phyloP scores from a whole-genome alignment of 2,888 invertebrate genomes.

The Idaea dimidiata region DNA sequence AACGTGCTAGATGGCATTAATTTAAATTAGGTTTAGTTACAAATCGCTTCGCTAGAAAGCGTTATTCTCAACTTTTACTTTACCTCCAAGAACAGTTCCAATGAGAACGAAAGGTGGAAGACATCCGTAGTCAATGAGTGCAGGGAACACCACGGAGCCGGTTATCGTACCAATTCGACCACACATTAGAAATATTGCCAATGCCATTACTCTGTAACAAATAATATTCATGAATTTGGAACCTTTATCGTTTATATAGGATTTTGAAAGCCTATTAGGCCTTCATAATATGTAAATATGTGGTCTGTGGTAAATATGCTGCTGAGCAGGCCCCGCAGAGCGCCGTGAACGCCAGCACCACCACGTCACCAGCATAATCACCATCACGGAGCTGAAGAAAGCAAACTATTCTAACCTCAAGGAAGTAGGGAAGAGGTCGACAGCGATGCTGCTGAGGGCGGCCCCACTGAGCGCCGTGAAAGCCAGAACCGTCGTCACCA shows the following conservation, averaged over 20 bases:
- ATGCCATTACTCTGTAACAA: constrained; percentile 84
- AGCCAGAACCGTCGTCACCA: constrained; percentile 79
- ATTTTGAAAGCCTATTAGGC: too few species aligned
- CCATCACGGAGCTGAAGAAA: too few species aligned
- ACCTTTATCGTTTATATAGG: too few species aligned
- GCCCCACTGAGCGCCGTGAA: constrained; percentile 80
- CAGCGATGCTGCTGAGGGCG: constrained; percentile 82
- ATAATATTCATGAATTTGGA: not conserved
- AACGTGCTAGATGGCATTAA: constrained; percentile 12
- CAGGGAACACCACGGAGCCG: constrained; percentile 87
- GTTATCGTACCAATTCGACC: constrained; percentile 86
- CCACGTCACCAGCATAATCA: too few species aligned
- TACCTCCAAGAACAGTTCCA: constrained; percentile 82
- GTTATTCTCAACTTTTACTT: constrained; percentile 18
- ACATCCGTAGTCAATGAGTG: constrained; percentile 84
- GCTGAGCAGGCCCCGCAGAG: too few species aligned
- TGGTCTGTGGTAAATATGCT: too few species aligned
- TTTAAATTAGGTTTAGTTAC: constrained; percentile 3
- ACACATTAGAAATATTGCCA: constrained; percentile 85
- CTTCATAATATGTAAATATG: too few species aligned
- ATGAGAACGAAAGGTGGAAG: constrained; percentile 87
- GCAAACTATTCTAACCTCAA: constrained; percentile 73
- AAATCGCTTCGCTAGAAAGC: not conserved
- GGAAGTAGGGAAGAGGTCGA: constrained; percentile 84
- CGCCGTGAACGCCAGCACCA: too few species aligned